Conservation (phyloP, 2,113 vertebrate species). For the Labrus mixtus region DNA sequence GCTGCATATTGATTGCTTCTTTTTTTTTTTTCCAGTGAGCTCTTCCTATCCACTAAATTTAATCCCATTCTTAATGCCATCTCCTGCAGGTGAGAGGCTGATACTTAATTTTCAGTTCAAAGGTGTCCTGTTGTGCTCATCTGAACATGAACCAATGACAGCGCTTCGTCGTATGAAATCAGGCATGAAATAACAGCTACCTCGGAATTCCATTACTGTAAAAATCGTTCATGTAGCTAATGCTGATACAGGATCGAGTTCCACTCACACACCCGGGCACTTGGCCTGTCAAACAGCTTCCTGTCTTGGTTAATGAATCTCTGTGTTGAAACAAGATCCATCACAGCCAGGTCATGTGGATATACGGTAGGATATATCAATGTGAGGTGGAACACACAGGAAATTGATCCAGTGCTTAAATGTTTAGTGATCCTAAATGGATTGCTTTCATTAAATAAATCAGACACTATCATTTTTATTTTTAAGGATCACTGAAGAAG, state of each 20-base stretch:
- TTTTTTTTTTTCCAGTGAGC: not conserved
- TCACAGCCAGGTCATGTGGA: constrained; percentile 11
- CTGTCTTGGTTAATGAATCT: constrained; percentile 21
- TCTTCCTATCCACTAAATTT: not conserved
- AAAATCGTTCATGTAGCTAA: not conserved
- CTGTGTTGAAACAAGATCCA: constrained; percentile 19
- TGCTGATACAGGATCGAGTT: constrained; percentile 18
- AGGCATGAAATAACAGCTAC: constrained; percentile 34
- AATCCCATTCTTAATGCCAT: constrained; percentile 20
- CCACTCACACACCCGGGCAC: not conserved
- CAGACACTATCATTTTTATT: constrained; percentile 6
- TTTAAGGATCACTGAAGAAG: constrained; percentile 19
- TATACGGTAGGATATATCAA: not conserved
- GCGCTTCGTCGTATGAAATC: constrained; percentile 36
- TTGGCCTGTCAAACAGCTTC: constrained; percentile 26
- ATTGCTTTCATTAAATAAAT: constrained; percentile 44
- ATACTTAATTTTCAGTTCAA: constrained; percentile 49
- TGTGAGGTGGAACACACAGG: not conserved
- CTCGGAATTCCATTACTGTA: constrained; percentile 21
- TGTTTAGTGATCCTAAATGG: constrained; percentile 14
- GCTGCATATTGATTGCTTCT: constrained; percentile 4
- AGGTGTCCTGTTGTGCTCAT: constrained; percentile 36
- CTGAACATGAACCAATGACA: constrained; percentile 38
- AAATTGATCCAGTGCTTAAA: constrained; percentile 19
- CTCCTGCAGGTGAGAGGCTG: constrained; percentile 19